Evolutionary conservation across 2,797 vertebrate species (phyloP).

Genomic region (Naso thynnoides): DNA sequence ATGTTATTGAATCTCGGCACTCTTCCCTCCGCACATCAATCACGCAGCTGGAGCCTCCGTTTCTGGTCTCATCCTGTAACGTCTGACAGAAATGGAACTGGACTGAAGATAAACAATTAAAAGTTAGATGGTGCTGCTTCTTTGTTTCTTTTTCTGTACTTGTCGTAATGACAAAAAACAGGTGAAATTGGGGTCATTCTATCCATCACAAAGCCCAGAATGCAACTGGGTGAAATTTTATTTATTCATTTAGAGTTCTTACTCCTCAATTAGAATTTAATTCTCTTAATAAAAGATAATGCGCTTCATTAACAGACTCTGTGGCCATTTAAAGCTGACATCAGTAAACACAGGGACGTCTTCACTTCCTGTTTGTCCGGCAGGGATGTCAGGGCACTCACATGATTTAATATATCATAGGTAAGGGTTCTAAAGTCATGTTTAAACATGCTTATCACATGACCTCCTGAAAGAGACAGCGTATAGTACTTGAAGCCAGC

Average conservation of each 20-base stretch:
- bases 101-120: neutral
- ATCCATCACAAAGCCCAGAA: conserved; percentile 17
- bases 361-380: conserved; percentile 31
- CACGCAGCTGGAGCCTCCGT: conserved; percentile 36
- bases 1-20: conserved; percentile 60
- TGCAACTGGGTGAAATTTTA: conserved; percentile 21
- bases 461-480: neutral
- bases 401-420: conserved; percentile 35
- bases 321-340: conserved; percentile 29
- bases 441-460: no score
- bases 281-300: conserved; percentile 39
- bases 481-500: neutral
- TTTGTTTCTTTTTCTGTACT: neutral
- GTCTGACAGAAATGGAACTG: neutral
- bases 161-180: conserved; percentile 14
- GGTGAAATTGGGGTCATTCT: conserved; percentile 21
- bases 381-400: no score
- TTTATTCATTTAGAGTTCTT: conserved; percentile 15
- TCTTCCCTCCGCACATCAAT: conserved; percentile 52
- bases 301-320: conserved; percentile 23
- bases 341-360: conserved; percentile 15
- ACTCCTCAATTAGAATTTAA: conserved; percentile 26
- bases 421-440: conserved; percentile 23
- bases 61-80: conserved; percentile 32
- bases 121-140: neutral